Conservation (phyloP, 2,797 vertebrate genomes). For the Tympanoctomys barrerae region DNA sequence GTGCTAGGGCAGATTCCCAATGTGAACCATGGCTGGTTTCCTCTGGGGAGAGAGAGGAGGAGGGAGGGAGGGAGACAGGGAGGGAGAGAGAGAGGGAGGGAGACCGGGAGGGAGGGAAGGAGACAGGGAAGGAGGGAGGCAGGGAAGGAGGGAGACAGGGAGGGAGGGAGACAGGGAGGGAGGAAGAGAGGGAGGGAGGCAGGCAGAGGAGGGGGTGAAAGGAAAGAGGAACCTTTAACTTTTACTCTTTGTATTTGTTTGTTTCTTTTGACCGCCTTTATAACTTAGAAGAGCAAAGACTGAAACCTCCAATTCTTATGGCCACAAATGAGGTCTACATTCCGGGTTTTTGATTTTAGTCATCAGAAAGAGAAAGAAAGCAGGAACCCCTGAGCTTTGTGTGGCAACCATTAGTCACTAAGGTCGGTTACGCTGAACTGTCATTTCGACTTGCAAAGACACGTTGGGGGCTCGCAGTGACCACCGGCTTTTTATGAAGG, state of each 20-base stretch:
- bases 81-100: no score
- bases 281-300: background rate
- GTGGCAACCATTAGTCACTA: background rate
- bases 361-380: background rate
- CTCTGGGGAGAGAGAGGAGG: background rate
- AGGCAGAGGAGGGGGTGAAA: background rate
- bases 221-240: background rate
- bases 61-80: background rate
- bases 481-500: background rate
- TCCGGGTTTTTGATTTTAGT: background rate
- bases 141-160: no score
- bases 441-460: background rate
- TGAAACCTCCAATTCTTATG: background rate
- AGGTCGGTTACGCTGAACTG: background rate
- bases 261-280: background rate
- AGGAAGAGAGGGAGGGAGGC: no score
- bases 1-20: background rate
- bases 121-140: no score
- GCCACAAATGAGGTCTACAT: background rate
- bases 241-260: conserved; percentile 12
- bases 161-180: no score
- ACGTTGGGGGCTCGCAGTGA: background rate
- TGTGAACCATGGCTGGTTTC: background rate
- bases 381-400: background rate
- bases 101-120: no score